A percentile compares a stretch with the other conserved stretches of the same genome.
Conservation (phyloP, 2,113 vertebrate genomes). For the Aptenodytes forsteri region DNA sequence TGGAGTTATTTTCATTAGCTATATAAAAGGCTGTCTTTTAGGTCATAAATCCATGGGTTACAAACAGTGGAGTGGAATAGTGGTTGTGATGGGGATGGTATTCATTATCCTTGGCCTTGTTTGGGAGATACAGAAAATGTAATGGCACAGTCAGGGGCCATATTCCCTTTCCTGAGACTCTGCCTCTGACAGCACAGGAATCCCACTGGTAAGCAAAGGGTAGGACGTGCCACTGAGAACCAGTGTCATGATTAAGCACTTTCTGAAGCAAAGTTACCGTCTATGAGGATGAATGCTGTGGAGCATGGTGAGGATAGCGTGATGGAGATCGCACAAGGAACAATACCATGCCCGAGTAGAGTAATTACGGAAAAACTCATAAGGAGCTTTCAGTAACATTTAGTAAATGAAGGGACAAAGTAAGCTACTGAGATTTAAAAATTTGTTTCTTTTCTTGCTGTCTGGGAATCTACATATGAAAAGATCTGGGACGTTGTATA, state of each 20-base stretch:
- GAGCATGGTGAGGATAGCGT: neutral
- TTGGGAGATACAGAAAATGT: neutral
- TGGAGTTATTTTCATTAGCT: neutral
- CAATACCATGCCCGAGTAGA: neutral
- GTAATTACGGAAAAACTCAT: neutral
- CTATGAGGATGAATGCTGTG: neutral
- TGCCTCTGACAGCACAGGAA: neutral
- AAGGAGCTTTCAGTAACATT: neutral
- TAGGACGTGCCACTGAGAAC: neutral
- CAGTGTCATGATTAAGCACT: neutral
- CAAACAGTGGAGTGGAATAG: neutral
- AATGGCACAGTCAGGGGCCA: neutral
- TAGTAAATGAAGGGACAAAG: neutral
- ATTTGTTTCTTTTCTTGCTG: neutral
- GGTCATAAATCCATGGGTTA: neutral
- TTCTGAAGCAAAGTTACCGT: neutral
- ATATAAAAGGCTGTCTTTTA: neutral
- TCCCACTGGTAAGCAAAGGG: neutral
- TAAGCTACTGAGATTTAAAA: neutral
- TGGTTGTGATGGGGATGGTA: neutral
- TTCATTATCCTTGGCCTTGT: neutral
- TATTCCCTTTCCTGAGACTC: neutral
- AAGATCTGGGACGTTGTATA: neutral
- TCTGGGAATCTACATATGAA: neutral
- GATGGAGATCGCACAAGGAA: accelerated